Conservation (phyloP, 1,140 invertebrate genomes). For the Dendrolimus punctatus region DNA sequence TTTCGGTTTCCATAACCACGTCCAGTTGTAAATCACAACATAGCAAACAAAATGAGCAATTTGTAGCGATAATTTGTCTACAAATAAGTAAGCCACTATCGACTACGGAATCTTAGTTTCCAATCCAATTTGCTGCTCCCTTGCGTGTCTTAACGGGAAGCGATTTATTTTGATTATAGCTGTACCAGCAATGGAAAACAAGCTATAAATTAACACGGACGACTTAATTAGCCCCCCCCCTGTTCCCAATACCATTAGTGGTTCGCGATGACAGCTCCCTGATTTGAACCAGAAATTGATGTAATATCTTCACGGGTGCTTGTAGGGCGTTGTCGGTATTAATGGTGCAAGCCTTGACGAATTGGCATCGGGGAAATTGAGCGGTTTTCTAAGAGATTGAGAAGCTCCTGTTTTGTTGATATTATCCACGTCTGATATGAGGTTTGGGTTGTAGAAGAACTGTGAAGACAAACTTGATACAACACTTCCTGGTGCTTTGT, state of each 20-base stretch:
- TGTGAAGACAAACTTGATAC: too few species aligned
- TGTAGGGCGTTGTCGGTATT: constrained; percentile 40
- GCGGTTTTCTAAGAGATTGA: constrained; percentile 3
- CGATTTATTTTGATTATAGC: constrained; percentile 64
- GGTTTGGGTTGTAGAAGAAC: too few species aligned
- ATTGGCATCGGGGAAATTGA: constrained; percentile 18
- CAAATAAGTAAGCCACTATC: constrained; percentile 15
- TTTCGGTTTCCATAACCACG: background rate
- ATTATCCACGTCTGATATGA: too few species aligned
- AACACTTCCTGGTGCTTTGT: too few species aligned
- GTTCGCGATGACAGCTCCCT: constrained; percentile 47
- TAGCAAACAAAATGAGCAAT: too few species aligned
- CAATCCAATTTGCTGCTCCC: constrained; percentile 47
- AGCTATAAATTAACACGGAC: constrained; percentile 50
- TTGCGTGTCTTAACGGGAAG: constrained; percentile 46
- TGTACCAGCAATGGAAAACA: constrained; percentile 35
- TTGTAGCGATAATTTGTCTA: background rate
- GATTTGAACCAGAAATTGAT: constrained; percentile 44
- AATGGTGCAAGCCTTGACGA: constrained; percentile 31
- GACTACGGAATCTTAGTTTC: constrained; percentile 21
- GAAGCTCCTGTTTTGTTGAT: background rate
- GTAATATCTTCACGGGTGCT: constrained; percentile 29
- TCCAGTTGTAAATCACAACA: too few species aligned
- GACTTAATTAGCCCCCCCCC: constrained; percentile 55
- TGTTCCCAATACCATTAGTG: constrained; percentile 64